Base-by-base conservation (phyloP, 2,888 invertebrate species). In the Epinotia demarniana region DNA sequence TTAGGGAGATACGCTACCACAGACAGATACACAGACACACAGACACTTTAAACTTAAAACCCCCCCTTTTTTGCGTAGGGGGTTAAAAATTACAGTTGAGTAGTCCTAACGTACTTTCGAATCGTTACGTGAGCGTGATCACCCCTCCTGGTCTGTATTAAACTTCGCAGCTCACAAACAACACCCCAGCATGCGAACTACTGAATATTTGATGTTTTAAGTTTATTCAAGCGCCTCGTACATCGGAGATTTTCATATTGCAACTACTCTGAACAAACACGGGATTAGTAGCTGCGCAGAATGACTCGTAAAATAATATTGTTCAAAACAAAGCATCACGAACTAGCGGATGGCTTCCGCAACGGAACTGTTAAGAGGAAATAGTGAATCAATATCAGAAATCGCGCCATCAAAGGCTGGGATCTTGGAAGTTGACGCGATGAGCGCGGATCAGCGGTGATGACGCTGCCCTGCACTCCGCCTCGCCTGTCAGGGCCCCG, bases 391-490 rank as follows among this genome's bases (percentile, higher is more conserved):
- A 72, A 72, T 72, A 57, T 27, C 19, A 23, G 23, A 64, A 64
- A 64, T 63, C 72, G 27, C 72, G 63, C 57, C 57, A 57, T 57
- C 63, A 64, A 63, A 64, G 57, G 55, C 33, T 55, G 66, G 57
- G 19, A 33, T 39, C 39, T 11, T 13, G 61, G 55, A 61, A 61
- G 71, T 63, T 63, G 71, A 71, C 55, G 71, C 55, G 55, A 71
- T 62, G 39, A 63, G 71, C 62, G 39, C 39, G 64, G 64, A 58
- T 64, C 64, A 72, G 64, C 72, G 63, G 23, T 13, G 64, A 64
- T 49, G 55, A 57, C 70, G 18, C 27, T 23, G 46, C 23, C n/a
- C 23, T 58, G 11, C 19, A 6, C 57, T n/a, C 23, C 9, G 9
- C 8, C 39, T 43, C 46, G 16, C 18, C 23, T 43, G 57, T n/a